These are phyloP conservation scores for Xylophagus ater DNA, from an alignment of 2,888 invertebrate species.

Conservation along the genomic window DNA sequence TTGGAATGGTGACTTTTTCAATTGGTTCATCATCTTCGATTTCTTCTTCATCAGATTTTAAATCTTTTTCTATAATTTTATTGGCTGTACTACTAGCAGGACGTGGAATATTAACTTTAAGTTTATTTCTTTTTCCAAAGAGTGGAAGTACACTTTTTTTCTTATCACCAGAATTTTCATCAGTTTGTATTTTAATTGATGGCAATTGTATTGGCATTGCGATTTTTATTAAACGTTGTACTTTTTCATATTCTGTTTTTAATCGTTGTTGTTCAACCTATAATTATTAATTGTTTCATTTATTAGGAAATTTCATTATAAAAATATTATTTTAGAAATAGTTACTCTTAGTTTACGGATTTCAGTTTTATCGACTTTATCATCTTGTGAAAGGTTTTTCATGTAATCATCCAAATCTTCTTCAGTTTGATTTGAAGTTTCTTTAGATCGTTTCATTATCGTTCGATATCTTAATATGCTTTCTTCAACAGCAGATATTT, in stretches of 20 bases:
- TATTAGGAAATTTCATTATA: neutral
- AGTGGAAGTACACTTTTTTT: slow-evolving; percentile 34
- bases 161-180: slow-evolving; percentile 15
- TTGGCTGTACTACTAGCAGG: slow-evolving; percentile 32
- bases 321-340: slow-evolving; percentile 3
- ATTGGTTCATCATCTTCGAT: slow-evolving; percentile 43
- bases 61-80: slow-evolving; percentile 28
- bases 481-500: slow-evolving; percentile 51
- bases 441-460: slow-evolving; percentile 33
- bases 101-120: slow-evolving; percentile 24
- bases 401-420: slow-evolving; percentile 81
- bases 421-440: slow-evolving; percentile 35
- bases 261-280: slow-evolving; percentile 56
- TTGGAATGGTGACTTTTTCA: slow-evolving; percentile 11
- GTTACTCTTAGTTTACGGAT: slow-evolving; percentile 44
- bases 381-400: slow-evolving; percentile 51
- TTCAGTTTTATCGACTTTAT: slow-evolving; percentile 52
- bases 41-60: slow-evolving; percentile 32
- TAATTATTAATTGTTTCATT: slow-evolving; percentile 12
- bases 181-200: slow-evolving; percentile 34
- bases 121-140: slow-evolving; percentile 40
- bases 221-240: slow-evolving; percentile 62
- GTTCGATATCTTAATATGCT: slow-evolving; percentile 40
- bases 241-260: slow-evolving; percentile 53
- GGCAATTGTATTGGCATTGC: slow-evolving; percentile 57